phyloP scores from a whole-genome alignment of 2,888 invertebrate species.

The Carterocephalus palaemon region DNA sequence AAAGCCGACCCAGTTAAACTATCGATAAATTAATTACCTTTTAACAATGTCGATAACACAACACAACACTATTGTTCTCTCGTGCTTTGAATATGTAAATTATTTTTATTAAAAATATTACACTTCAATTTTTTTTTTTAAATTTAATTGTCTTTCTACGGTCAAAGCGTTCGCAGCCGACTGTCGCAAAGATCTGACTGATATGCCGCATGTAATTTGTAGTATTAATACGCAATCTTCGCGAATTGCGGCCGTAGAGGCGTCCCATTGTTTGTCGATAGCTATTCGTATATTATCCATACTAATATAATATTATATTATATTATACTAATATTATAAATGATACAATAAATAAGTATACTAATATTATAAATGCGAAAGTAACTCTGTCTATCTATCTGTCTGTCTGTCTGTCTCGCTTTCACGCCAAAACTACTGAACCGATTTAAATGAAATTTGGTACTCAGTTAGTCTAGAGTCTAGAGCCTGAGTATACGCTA shows the following conservation, averaged over 20 bases:
- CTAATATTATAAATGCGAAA: too few species aligned
- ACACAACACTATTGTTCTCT: slow-evolving; percentile 16
- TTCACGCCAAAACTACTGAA: too few species aligned
- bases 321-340: too few species aligned
- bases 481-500: too few species aligned
- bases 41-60: slow-evolving; percentile 10
- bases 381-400: too few species aligned
- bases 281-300: slow-evolving; percentile 9
- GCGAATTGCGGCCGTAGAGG: slow-evolving; percentile 23
- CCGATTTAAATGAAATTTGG: too few species aligned
- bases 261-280: slow-evolving; percentile 21
- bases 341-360: too few species aligned
- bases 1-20: slow-evolving; percentile 16
- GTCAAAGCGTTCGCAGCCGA: slow-evolving; percentile 23
- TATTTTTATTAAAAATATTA: slow-evolving; percentile 5
- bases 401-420: too few species aligned
- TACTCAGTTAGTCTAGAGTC: too few species aligned
- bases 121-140: slow-evolving; percentile 2
- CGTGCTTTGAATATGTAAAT: neutral
- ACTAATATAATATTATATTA: neutral
- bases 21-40: slow-evolving; percentile 18
- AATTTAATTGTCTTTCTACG: slow-evolving; percentile 17
- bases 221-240: slow-evolving; percentile 7
- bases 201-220: slow-evolving; percentile 25
- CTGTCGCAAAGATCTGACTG: slow-evolving; percentile 23